Percentiles rank a stretch among this genome's conserved stretches.
phyloP scores from a whole-genome alignment of 2,797 vertebrate species.

The Anguilla megastoma region DNA sequence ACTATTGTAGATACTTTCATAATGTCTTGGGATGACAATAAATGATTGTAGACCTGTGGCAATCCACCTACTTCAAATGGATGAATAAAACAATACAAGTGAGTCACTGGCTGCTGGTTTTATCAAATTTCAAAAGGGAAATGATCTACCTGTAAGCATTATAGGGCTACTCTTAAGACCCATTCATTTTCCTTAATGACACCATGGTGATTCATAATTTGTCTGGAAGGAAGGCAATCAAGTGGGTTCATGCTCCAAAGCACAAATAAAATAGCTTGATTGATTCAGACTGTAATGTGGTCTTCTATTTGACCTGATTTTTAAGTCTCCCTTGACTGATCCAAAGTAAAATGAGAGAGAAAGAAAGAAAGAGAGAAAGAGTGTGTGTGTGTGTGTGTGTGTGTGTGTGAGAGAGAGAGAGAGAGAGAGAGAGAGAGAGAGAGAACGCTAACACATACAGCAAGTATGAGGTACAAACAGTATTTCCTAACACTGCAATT shows the following conservation, averaged over 20 bases:
- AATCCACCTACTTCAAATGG: background rate
- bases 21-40: background rate
- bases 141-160: constrained; percentile 8
- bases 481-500: too few species aligned
- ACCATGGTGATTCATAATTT: constrained; percentile 14
- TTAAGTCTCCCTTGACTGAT: constrained; percentile 8
- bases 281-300: constrained; percentile 22
- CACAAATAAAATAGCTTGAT: constrained; percentile 17
- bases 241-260: constrained; percentile 20
- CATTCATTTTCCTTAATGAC: constrained; percentile 25
- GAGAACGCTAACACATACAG: background rate
- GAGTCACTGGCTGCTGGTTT: background rate
- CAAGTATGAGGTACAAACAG: background rate
- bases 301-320: constrained; percentile 18
- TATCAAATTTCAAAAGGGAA: constrained; percentile 9
- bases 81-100: background rate
- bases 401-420: too few species aligned
- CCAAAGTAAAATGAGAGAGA: background rate
- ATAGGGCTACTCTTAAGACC: constrained; percentile 22
- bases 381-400: background rate
- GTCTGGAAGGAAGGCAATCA: constrained; percentile 11
- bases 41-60: background rate
- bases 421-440: constrained; percentile 60
- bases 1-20: background rate
- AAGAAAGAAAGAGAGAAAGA: background rate